phyloP scores from a whole-genome alignment of 2,113 vertebrate species.

The Corythoichthys haematopterus region DNA sequence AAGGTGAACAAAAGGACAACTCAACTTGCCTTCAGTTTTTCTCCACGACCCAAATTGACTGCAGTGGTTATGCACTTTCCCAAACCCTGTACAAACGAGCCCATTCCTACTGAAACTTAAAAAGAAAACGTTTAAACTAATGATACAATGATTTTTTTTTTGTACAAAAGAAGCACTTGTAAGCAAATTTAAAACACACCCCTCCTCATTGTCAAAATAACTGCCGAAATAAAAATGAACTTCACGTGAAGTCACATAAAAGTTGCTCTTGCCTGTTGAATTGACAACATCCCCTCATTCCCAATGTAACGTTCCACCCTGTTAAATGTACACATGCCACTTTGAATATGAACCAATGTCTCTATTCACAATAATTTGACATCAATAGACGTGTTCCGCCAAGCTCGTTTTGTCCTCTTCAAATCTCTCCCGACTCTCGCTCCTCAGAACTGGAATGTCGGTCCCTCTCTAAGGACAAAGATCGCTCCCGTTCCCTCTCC shows the following conservation, averaged over 20 bases:
- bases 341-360: constrained; percentile 36
- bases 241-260: constrained; percentile 29
- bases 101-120: constrained; percentile 17
- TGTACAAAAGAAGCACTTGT: constrained; percentile 31
- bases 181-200: constrained; percentile 49
- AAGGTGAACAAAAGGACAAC: constrained; percentile 38
- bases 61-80: constrained; percentile 13
- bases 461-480: constrained; percentile 68
- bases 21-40: constrained; percentile 20
- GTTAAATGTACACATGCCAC: constrained; percentile 32
- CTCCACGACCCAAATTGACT: constrained; percentile 25
- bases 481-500: constrained; percentile 61
- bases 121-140: constrained; percentile 33
- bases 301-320: constrained; percentile 7
- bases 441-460: constrained; percentile 73
- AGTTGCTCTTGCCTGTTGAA: constrained; percentile 34
- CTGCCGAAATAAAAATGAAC: constrained; percentile 26
- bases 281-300: constrained; percentile 19
- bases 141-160: constrained; percentile 18
- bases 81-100: constrained; percentile 19
- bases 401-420: constrained; percentile 59
- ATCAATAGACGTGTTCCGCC: constrained; percentile 13
- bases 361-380: constrained; percentile 44
- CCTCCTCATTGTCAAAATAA: constrained; percentile 22
- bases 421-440: constrained; percentile 76